Base-by-base conservation (phyloP, 2,888 invertebrate genomes). In the Sminthurinus aureus region DNA sequence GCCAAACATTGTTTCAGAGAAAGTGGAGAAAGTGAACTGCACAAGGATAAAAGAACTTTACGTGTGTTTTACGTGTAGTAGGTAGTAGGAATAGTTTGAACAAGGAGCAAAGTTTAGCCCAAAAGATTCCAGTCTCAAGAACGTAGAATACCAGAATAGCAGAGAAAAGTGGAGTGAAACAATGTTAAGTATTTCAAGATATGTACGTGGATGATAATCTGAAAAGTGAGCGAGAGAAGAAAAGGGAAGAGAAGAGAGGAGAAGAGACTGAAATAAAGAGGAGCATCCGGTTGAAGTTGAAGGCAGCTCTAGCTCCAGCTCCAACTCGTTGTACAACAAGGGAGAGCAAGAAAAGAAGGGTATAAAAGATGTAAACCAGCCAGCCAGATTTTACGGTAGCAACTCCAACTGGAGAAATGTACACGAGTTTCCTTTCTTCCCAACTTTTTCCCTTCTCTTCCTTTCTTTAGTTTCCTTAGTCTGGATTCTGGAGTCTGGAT, bases 141-240 rank as follows among this genome's bases (percentile, higher is more conserved):
- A n/a, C n/a, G n/a, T n/a, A n/a, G n/a, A n/a, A n/a, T n/a, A n/a
- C n/a, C n/a, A n/a, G 79, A 79, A 76, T 13, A 24, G 26, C 22
- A 52, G 50, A 73, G 66, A 50, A 13, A 81, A 81, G 52, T 26
- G 74, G 58, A 18, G 81, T 74, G 74, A 81, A 81, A 81, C 81
- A 81, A 81, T 81, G 81, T 81, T 64, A 74, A 74, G 81, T 58
- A 81, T 74, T 74, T 74, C 58, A 81, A 58, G 50, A 51, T 75
- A 52, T 50, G 18, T 51, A 75, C 50, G 6, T 38, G 38, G 6
- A 6, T 6, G 38, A 38, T 38, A 38, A 38, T 38, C 38, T 38
- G 38, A 38, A 1, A 38, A 38, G 3, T 1, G 18, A 50, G 11
- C 24, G n/a, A 38, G 74, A 74, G 74, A 1, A 38, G 24, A 22